Conservation (phyloP, 2,888 invertebrate species). For the Apoda limacodes region DNA sequence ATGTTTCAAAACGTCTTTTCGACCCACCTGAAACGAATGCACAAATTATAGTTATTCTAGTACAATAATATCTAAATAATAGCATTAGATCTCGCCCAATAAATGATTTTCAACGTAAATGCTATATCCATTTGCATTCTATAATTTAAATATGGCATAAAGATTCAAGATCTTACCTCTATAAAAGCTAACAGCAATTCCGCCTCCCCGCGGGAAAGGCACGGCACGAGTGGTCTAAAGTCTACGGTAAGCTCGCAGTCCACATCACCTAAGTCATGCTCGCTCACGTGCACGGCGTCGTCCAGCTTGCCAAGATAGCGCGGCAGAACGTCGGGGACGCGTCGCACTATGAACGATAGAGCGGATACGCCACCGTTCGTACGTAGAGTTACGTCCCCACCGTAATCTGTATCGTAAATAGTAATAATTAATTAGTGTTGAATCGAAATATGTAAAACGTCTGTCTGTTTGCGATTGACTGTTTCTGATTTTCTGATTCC, state of each 20-base stretch:
- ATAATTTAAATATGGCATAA: background rate
- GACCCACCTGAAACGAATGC: conserved; percentile 70
- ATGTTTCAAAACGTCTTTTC: conserved; percentile 82
- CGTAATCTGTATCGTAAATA: conserved; percentile 65
- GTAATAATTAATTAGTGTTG: no score
- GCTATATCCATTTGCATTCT: background rate
- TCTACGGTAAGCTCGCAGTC: conserved; percentile 81
- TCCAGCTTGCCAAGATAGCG: conserved; percentile 78
- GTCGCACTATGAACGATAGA: conserved; percentile 83
- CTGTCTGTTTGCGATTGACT: no score
- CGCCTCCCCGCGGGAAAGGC: conserved; percentile 74
- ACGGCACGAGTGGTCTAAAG: conserved; percentile 72
- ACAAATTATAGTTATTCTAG: background rate
- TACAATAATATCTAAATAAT: no score
- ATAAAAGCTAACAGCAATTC: conserved; percentile 78
- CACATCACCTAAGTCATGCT: conserved; percentile 87
- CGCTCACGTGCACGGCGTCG: conserved; percentile 80
- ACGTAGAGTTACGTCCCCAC: conserved; percentile 83
- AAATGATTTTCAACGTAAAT: background rate
- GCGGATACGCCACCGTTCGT: conserved; percentile 87
- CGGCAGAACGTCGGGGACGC: conserved; percentile 85
- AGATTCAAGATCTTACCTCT: conserved; percentile 50
- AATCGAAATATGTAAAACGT: no score
- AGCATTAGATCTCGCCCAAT: no score
- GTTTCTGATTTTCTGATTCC: no score